Evolutionary conservation across 2,797 vertebrate genomes (phyloP).

Genomic region (Nyctalus aviator): DNA sequence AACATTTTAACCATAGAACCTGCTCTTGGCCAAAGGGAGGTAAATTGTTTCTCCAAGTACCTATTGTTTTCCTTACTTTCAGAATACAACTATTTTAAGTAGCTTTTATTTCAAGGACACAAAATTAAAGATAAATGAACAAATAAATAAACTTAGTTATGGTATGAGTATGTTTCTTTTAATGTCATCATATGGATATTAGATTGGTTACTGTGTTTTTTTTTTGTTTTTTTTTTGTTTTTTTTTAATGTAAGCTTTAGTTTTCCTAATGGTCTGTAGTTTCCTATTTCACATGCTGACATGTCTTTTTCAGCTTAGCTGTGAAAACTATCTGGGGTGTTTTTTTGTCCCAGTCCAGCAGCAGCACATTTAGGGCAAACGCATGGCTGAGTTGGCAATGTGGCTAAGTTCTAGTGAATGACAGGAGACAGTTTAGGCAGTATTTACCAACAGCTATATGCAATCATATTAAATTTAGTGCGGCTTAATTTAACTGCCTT

Average conservation of each 20-base stretch:
- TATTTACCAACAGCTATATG: background rate
- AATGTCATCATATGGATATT: background rate
- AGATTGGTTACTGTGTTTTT: background rate
- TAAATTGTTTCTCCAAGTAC: background rate
- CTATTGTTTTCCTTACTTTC: background rate
- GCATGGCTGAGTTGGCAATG: background rate
- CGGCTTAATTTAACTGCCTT: background rate
- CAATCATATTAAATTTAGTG: background rate
- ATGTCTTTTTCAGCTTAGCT: background rate
- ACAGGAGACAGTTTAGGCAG: background rate
- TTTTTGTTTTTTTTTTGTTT: background rate
- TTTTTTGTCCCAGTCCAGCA: background rate
- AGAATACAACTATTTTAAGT: background rate
- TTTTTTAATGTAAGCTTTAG: background rate
- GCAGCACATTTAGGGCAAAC: background rate
- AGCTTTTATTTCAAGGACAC: background rate
- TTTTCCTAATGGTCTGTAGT: background rate
- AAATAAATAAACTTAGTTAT: background rate
- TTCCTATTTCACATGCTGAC: background rate
- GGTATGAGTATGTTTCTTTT: background rate
- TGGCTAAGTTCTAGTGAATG: conserved; percentile 4
- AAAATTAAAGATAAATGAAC: background rate
- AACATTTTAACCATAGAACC: background rate
- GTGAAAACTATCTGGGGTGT: background rate
- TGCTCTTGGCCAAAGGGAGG: background rate